Percentiles rank a stretch among this genome's conserved stretches.
These are phyloP conservation scores for Lophochroa leadbeateri DNA, from an alignment of 2,113 vertebrate species.

Conservation along the genomic window DNA sequence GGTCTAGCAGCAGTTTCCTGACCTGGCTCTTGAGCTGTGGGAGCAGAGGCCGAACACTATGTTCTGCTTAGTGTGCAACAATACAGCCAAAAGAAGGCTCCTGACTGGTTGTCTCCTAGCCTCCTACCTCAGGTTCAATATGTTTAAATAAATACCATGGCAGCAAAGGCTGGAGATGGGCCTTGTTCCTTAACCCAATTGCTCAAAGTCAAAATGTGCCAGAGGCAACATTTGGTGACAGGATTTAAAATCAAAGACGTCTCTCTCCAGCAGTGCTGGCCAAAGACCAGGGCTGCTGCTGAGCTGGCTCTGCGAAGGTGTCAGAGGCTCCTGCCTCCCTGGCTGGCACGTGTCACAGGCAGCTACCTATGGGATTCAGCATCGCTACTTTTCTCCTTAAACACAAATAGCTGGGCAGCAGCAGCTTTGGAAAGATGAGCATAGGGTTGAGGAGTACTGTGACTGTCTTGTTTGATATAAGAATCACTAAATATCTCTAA, in stretches of 20 bases:
- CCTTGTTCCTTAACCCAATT: not conserved
- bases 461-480: not conserved
- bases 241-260: constrained; percentile 48
- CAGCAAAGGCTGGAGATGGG: not conserved
- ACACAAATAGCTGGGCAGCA: not conserved
- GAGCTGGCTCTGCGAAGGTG: not conserved
- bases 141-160: not conserved
- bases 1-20: too few relatives aligned
- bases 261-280: not conserved
- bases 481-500: not conserved
- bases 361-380: not conserved
- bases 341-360: not conserved
- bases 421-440: not conserved
- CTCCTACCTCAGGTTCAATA: not conserved
- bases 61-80: too few relatives aligned
- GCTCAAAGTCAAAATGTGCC: not conserved
- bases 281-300: not conserved
- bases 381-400: not conserved
- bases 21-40: too few relatives aligned
- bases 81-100: too few relatives aligned
- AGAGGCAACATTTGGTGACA: not conserved
- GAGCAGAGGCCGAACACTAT: too few relatives aligned
- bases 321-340: not conserved
- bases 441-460: not conserved
- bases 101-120: not conserved